Conservation (phyloP, 2,888 invertebrate species). For the Onchidella celtica region DNA sequence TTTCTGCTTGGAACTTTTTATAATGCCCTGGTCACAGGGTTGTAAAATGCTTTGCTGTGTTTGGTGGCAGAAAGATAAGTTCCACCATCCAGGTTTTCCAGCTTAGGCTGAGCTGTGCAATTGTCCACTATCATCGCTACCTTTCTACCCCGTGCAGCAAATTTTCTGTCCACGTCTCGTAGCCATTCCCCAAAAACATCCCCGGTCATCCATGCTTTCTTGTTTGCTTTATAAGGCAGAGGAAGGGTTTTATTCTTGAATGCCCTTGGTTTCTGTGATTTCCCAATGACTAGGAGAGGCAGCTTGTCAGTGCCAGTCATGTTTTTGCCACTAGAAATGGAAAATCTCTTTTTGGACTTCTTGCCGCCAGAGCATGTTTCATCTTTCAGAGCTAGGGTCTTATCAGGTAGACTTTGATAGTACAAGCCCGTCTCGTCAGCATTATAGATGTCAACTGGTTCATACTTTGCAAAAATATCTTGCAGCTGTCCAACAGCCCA, state of each 20-base stretch:
- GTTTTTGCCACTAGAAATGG: slow-evolving; percentile 55
- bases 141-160: slow-evolving; percentile 35
- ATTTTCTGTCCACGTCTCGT: slow-evolving; percentile 4
- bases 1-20: slow-evolving; percentile 53
- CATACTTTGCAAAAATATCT: slow-evolving; percentile 21
- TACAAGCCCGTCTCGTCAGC: slow-evolving; percentile 62
- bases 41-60: slow-evolving; percentile 58
- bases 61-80: slow-evolving; percentile 62
- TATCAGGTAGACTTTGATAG: slow-evolving; percentile 53
- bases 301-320: slow-evolving; percentile 56
- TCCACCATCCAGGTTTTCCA: slow-evolving; percentile 51
- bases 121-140: slow-evolving; percentile 60
- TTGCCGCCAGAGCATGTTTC: slow-evolving; percentile 57
- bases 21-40: slow-evolving; percentile 64
- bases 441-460: slow-evolving; percentile 56
- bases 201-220: slow-evolving; percentile 53
- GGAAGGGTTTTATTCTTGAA: slow-evolving; percentile 57
- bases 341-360: slow-evolving; percentile 53
- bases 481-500: too few relatives aligned
- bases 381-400: slow-evolving; percentile 54
- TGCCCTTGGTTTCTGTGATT: slow-evolving; percentile 54
- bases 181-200: slow-evolving; percentile 32
- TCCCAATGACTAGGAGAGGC: slow-evolving; percentile 55
- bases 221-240: slow-evolving; percentile 51
- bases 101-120: slow-evolving; percentile 57